These are phyloP conservation scores for Petrocephalus microphthalmus DNA, from an alignment of 2,113 vertebrate genomes.

Conservation along the genomic window DNA sequence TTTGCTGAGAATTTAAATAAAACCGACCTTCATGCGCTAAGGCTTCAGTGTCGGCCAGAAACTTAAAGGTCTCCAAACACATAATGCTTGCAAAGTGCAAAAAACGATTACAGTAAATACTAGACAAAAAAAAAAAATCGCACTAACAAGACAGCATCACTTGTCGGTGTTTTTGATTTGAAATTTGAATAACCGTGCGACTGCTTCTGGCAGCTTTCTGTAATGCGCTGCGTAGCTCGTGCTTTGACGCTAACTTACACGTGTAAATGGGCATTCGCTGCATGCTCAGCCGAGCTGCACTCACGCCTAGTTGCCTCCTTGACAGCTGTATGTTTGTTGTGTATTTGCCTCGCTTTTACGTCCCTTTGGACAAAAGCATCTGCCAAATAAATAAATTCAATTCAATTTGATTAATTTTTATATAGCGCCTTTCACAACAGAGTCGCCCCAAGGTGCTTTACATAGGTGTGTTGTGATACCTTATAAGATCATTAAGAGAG, in stretches of 20 bases:
- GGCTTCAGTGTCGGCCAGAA: not conserved
- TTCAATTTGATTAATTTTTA: not conserved
- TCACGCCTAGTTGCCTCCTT: not conserved
- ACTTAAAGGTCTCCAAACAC: not conserved
- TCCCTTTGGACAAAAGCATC: not conserved
- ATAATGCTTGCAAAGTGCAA: not conserved
- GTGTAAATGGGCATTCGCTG: not conserved
- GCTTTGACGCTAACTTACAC: not conserved
- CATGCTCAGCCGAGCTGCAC: not conserved
- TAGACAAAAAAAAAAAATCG: not conserved
- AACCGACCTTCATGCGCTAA: constrained; percentile 20
- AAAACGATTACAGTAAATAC: not conserved
- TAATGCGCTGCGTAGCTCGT: not conserved
- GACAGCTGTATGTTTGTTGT: not conserved
- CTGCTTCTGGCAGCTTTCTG: not conserved
- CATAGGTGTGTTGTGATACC: not conserved
- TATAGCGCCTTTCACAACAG: not conserved
- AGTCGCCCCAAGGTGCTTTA: not conserved
- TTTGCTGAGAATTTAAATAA: constrained; percentile 43
- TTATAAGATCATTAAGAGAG: not conserved
- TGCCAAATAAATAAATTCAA: not conserved
- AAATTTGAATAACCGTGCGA: not conserved
- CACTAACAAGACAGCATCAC: not conserved
- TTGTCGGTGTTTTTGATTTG: not conserved
- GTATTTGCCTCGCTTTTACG: not conserved